phyloP scores from a whole-genome alignment of 2,797 vertebrate species.

The Sebastiscus tertius region DNA sequence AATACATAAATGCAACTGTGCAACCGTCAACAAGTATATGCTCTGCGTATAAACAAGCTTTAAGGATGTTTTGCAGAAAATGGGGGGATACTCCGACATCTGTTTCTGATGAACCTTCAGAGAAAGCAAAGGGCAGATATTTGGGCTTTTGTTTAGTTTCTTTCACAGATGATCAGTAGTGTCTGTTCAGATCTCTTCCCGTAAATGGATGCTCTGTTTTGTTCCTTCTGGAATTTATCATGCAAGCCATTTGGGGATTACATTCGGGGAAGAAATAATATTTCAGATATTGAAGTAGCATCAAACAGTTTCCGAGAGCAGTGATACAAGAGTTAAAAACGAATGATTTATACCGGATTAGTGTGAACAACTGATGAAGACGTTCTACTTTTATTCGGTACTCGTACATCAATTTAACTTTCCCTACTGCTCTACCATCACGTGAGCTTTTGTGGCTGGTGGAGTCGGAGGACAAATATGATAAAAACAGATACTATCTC shows the following conservation, averaged over 20 bases:
- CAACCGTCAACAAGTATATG: conserved; percentile 35
- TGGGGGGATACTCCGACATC: conserved; percentile 51
- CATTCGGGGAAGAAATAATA: conserved; percentile 35
- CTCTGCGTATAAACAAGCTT: conserved; percentile 29
- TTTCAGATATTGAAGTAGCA: conserved; percentile 45
- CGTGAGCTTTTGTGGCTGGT: neutral
- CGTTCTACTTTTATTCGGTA: neutral
- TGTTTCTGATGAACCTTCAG: conserved; percentile 63
- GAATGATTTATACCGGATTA: neutral
- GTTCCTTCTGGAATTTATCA: conserved; percentile 61
- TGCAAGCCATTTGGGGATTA: conserved; percentile 33
- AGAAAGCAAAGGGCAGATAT: conserved; percentile 53
- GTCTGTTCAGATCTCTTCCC: conserved; percentile 59
- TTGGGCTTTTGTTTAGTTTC: conserved; percentile 42
- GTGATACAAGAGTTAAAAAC: conserved; percentile 23
- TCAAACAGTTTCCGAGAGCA: conserved; percentile 20
- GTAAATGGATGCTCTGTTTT: conserved; percentile 62
- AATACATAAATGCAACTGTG: conserved; percentile 33
- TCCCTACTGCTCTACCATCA: neutral
- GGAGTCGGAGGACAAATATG: neutral
- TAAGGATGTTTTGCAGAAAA: conserved; percentile 45
- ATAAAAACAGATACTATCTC: neutral
- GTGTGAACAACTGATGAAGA: neutral
- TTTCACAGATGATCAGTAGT: conserved; percentile 56
- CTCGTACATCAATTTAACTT: neutral